A percentile compares a stretch with the other conserved stretches of the same genome.
phyloP scores from a whole-genome alignment of 2,113 vertebrate genomes.

The Hippocampus barbouri region DNA sequence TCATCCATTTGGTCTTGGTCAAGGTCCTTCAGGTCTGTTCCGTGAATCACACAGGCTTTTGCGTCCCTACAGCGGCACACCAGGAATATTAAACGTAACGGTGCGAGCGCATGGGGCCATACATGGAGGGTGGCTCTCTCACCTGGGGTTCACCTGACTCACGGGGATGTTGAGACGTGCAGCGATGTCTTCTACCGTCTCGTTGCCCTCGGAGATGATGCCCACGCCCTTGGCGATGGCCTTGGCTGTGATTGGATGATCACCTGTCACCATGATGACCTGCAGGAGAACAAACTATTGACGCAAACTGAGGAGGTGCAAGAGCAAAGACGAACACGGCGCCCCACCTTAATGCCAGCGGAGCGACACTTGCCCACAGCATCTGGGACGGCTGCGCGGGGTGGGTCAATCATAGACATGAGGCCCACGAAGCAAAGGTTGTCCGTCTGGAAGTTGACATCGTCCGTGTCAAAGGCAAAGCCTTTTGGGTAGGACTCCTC shows the following conservation, averaged over 20 bases:
- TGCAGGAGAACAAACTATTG: conserved; percentile 10
- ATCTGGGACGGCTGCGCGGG: conserved; percentile 84
- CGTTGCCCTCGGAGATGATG: conserved; percentile 90
- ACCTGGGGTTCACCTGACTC: conserved; percentile 89
- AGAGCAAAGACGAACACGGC: not conserved
- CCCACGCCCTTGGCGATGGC: conserved; percentile 91
- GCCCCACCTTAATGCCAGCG: conserved; percentile 81
- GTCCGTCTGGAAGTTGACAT: conserved; percentile 86
- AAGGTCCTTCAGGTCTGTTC: conserved; percentile 83
- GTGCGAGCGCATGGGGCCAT: too few species aligned
- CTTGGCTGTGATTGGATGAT: conserved; percentile 91
- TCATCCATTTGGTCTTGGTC: conserved; percentile 80
- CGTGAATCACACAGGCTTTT: conserved; percentile 81
- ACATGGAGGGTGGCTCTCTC: not conserved
- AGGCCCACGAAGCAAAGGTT: conserved; percentile 89
- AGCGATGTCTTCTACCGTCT: conserved; percentile 89
- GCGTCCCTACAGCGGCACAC: conserved; percentile 66
- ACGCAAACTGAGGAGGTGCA: not conserved
- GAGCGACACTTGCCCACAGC: conserved; percentile 89
- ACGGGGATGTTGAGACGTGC: conserved; percentile 88
- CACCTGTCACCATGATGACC: conserved; percentile 91
- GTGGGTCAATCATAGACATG: conserved; percentile 93
- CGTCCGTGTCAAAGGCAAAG: conserved; percentile 87
- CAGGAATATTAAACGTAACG: not conserved
- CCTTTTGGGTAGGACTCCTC: conserved; percentile 88